Evolutionary conservation across 2,797 vertebrate genomes (phyloP).

Genomic region (Hydrocynus forskahlii): DNA sequence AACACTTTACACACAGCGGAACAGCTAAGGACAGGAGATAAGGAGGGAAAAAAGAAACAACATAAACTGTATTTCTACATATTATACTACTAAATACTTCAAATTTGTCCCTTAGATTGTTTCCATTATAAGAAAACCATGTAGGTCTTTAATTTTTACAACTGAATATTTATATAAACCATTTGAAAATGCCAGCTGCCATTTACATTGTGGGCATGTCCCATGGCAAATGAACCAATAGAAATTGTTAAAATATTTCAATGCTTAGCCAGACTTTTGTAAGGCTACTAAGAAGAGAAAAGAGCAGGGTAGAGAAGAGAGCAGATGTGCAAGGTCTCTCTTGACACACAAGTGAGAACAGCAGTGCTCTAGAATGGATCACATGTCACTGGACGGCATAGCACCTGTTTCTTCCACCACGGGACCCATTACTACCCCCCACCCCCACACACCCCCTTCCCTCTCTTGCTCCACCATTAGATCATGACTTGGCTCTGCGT

Average conservation of each 20-base stretch:
- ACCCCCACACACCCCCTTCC: conserved; percentile 32
- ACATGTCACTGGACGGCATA: conserved; percentile 65
- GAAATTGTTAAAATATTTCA: background rate
- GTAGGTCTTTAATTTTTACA: too few species aligned
- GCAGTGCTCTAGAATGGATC: conserved; percentile 67
- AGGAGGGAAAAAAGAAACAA: too few species aligned
- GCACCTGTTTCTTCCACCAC: conserved; percentile 75
- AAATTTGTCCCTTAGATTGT: background rate
- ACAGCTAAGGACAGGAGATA: background rate
- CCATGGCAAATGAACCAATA: background rate
- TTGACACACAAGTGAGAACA: conserved; percentile 73
- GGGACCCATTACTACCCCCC: conserved; percentile 34
- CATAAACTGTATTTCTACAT: too few species aligned
- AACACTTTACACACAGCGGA: background rate
- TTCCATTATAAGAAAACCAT: background rate
- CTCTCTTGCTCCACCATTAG: conserved; percentile 59
- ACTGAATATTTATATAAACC: too few species aligned
- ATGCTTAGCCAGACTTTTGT: background rate
- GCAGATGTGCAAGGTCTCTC: conserved; percentile 72
- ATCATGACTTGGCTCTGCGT: conserved; percentile 66
- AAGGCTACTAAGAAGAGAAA: background rate
- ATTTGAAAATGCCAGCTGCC: background rate
- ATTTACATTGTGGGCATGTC: background rate
- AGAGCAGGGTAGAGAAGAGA: background rate
- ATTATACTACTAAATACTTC: too few species aligned